Percentiles rank a stretch among this genome's conserved stretches.
Evolutionary conservation across 2,888 invertebrate genomes (phyloP).

Genomic region (Dugesia japonica): DNA sequence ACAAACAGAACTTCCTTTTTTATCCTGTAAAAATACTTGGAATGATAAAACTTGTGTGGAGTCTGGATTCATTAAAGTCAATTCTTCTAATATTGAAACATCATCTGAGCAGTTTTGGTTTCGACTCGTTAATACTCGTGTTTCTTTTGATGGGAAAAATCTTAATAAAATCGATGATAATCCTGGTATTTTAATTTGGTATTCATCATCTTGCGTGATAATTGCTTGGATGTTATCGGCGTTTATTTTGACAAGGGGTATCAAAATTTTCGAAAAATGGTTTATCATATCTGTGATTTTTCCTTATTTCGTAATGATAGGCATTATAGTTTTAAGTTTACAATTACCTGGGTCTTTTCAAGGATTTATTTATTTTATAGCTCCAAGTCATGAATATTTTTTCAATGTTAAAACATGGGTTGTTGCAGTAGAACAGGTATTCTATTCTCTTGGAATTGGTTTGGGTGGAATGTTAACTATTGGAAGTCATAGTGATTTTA

Average conservation of each 20-base stretch:
- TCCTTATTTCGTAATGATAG: background rate
- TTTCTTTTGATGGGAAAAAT: background rate
- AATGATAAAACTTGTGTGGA: background rate
- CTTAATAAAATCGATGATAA: background rate
- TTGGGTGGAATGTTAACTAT: background rate
- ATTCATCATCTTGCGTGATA: background rate
- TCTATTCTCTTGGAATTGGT: background rate
- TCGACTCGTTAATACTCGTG: background rate
- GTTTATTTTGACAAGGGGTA: background rate
- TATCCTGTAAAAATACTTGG: background rate
- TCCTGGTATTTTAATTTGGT: background rate
- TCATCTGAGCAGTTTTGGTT: conserved; percentile 1
- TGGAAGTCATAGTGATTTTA: background rate
- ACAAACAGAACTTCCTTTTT: background rate
- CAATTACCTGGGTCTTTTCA: background rate
- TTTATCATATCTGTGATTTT: background rate
- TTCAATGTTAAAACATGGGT: background rate
- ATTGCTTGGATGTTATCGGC: background rate
- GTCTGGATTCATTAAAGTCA: background rate
- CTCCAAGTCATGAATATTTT: background rate
- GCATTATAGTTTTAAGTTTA: background rate
- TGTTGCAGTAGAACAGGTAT: background rate
- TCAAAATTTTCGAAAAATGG: background rate
- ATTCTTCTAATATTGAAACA: background rate
- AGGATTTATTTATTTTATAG: background rate